Base-by-base conservation (phyloP, 2,888 invertebrate genomes). In the Drosophila limbata region DNA sequence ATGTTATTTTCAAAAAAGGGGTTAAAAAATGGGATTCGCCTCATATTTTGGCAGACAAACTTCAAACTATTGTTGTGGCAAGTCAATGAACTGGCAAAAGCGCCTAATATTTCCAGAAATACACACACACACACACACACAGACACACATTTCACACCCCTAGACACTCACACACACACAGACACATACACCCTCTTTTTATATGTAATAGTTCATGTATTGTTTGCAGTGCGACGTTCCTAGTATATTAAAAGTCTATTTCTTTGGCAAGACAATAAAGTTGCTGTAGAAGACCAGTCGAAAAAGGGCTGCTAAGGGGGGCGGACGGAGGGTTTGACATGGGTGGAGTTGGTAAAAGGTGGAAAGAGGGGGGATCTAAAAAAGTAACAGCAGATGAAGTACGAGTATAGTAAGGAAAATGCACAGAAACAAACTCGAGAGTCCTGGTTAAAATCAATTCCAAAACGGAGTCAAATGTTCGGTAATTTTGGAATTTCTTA, bases 201-300 rank as follows among this genome's bases (percentile, higher is more conserved):
- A 15, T 61, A 17, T 48, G 40, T 52, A 47, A 66, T 47, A 57
- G 68, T 68, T 15, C 63, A 48, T 74, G 67, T 70, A 77, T 78
- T 69, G 77, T 79, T 52, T 57, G 42, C 77, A 42, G 61, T 50
- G 64, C 62, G 61, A 69, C 77, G 79, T 77, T 64, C 75, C 74
- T 56, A 79, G 86, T 84, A 86, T 84, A 84, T 84, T 84, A 84
- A 84, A 84, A 88, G 88, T 88, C 84, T 88, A 84, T 84, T 84
- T 84, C 88, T 88, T 86, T 86, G 86, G 87, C 81, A 84, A 88
- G 84, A 84, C 88, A 86, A 84, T 84, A 84, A 88, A 83, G 70
- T 75, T 77, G 75, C 48, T 68, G 62, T 60, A 61, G 66, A 59
- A 39, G 59, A 69, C 70, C 71, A 71, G 52, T 51, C 47, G 63